These are phyloP conservation scores for Oophaga pumilio DNA, from an alignment of 2,113 vertebrate species.

Conservation along the genomic window DNA sequence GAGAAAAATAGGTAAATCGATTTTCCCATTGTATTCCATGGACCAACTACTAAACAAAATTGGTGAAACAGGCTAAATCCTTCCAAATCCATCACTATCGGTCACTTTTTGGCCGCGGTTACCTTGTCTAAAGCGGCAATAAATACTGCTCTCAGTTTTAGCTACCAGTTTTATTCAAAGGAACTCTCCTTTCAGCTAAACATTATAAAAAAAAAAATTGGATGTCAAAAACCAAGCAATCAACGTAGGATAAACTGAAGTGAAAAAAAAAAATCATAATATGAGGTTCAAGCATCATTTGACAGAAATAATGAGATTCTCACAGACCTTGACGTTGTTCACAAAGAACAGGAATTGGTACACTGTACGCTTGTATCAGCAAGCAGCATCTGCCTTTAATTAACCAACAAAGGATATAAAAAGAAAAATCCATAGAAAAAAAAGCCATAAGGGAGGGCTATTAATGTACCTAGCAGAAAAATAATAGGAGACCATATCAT, in stretches of 20 bases:
- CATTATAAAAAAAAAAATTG: neutral
- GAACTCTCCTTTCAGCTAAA: neutral
- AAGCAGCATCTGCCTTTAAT: neutral
- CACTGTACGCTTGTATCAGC: neutral
- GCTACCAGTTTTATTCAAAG: neutral
- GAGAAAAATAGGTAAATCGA: too few relatives aligned
- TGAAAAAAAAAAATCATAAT: neutral
- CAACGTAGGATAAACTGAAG: neutral
- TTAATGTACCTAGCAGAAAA: neutral
- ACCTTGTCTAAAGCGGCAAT: neutral
- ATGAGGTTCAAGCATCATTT: constrained; percentile 26
- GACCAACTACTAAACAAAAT: too few relatives aligned
- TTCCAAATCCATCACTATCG: too few relatives aligned
- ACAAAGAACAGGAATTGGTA: neutral
- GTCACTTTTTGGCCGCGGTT: too few relatives aligned
- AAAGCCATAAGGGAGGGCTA: neutral
- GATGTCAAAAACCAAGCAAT: neutral
- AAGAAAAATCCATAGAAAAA: neutral
- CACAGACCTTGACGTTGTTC: neutral
- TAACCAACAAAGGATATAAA: neutral
- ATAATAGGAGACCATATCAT: neutral
- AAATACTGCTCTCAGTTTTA: neutral
- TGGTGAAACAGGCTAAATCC: too few relatives aligned
- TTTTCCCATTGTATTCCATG: too few relatives aligned
- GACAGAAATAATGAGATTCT: constrained; percentile 32